Percentiles rank a stretch among this genome's conserved stretches.
phyloP scores from a whole-genome alignment of 1,140 invertebrate species.

The Manduca sexta region DNA sequence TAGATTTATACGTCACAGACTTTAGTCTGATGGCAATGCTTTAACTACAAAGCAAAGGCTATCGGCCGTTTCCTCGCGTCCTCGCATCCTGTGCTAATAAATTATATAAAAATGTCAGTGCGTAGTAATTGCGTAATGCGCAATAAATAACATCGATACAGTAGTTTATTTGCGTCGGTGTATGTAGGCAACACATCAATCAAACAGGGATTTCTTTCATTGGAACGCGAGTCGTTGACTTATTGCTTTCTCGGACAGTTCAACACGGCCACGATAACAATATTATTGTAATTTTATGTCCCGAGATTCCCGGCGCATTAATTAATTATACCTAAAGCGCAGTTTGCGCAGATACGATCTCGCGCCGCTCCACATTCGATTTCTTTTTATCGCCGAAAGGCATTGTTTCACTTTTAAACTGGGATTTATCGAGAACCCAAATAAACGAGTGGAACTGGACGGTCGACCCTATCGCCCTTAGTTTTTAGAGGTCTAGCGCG shows the following conservation, averaged over 20 bases:
- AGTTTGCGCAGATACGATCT: conserved; percentile 1
- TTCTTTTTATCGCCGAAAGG: conserved; percentile 20
- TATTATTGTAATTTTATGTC: conserved; percentile 35
- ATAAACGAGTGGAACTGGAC: conserved; percentile 49
- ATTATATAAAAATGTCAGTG: background rate
- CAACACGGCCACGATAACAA: conserved; percentile 43
- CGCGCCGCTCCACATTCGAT: conserved; percentile 18
- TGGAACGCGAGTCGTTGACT: conserved; percentile 40
- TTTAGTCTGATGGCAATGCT: background rate
- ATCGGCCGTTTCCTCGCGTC: too few relatives aligned
- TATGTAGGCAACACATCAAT: conserved; percentile 8
- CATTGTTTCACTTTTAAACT: conserved; percentile 27
- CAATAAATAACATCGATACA: conserved; percentile 14
- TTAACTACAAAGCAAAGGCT: too few relatives aligned
- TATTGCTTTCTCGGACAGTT: conserved; percentile 43
- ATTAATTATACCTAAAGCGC: conserved; percentile 20
- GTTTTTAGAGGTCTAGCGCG: conserved; percentile 40
- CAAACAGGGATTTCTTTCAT: conserved; percentile 29
- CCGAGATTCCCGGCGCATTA: conserved; percentile 10
- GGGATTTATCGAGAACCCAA: conserved; percentile 41
- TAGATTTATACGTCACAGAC: too few relatives aligned
- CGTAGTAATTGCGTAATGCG: conserved; percentile 10
- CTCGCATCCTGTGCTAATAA: background rate
- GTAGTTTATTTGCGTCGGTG: conserved; percentile 9
- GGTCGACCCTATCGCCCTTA: conserved; percentile 51